Evolutionary conservation across 2,797 vertebrate genomes (phyloP).

Genomic region (Chromis chromis): DNA sequence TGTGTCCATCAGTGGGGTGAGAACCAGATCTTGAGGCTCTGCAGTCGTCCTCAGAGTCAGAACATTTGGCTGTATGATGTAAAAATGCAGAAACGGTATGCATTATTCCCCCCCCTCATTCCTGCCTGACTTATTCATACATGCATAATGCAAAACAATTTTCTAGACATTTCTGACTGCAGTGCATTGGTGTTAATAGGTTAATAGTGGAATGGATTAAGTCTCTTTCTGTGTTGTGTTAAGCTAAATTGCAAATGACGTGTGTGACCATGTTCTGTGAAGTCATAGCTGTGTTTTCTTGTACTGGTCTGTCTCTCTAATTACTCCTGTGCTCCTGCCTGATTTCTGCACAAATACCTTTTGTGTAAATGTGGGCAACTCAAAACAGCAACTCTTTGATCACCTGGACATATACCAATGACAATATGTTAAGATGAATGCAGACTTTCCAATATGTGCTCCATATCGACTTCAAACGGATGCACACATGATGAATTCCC

Average conservation of each 20-base stretch:
- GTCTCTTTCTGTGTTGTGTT: constrained; percentile 71
- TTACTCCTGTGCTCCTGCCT: constrained; percentile 68
- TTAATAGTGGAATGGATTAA: constrained; percentile 64
- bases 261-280: constrained; percentile 72
- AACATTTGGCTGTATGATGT: constrained; percentile 59
- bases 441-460: constrained; percentile 80
- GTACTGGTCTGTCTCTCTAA: constrained; percentile 75
- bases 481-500: constrained; percentile 74
- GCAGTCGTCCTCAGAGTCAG: constrained; percentile 47
- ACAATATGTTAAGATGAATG: constrained; percentile 76
- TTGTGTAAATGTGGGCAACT: constrained; percentile 65
- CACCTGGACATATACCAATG: constrained; percentile 78
- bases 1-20: constrained; percentile 56
- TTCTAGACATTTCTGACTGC: constrained; percentile 44
- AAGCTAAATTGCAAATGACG: constrained; percentile 71
- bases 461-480: constrained; percentile 78
- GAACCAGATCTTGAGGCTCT: constrained; percentile 57
- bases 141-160: constrained; percentile 53
- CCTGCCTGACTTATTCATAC: constrained; percentile 57
- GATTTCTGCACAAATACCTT: constrained; percentile 71
- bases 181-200: constrained; percentile 61
- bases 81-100: constrained; percentile 49
- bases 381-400: constrained; percentile 71
- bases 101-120: constrained; percentile 49
- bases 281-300: constrained; percentile 77